Evolutionary conservation across 53 echinoderm and acorn worm genomes (phyloP), one percentile per base, ranked within the genome.

Genomic region (Henricia sp.): DNA sequence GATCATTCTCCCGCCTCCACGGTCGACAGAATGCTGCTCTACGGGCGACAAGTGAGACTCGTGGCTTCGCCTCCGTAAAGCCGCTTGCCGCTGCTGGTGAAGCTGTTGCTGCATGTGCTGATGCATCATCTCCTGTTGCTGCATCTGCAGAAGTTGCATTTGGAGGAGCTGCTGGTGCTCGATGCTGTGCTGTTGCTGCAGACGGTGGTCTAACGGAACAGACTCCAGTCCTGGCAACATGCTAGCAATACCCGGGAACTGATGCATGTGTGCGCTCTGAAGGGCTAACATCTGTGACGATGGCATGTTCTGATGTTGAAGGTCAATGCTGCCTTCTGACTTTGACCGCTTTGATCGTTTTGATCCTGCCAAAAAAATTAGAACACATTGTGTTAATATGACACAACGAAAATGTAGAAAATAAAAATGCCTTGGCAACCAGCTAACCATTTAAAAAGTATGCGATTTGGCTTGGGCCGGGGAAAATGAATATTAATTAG

Each of bases 111-210:
- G 88, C 43, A 65, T 50, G 9, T 89, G 84, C 37, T 73, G 67
- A 74, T 84, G 75, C 78, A 80, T 46, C 2, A 71, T 71, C 29
- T 89, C 74, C 84, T 75, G 73, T 0, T 84, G 89, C 76, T 89
- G 89, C 55, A 84, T 71, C 50, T 85, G 85, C 86, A 85, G 80
- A 46, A 92, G 35, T 25, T 83, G 89, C 82, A 93, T 91, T 36
- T 93, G 89, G 38, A 93, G 96, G 32, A 89, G 91, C 89, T 95
- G 96, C 50, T 93, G 96, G 50, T 89, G 89, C 20, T 95, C 93
- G 37, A 95, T 93, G 77, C 87, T 89, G 86, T 95, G 83, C 77
- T 94, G n/a, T 26, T 86, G 92, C 77, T 92, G 92, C 90, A 92
- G 72, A 27, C 78, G 86, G 13, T 74, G 86, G 24, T 67, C 76